Conservation (phyloP, 2,888 invertebrate species). For the Nebria salina region DNA sequence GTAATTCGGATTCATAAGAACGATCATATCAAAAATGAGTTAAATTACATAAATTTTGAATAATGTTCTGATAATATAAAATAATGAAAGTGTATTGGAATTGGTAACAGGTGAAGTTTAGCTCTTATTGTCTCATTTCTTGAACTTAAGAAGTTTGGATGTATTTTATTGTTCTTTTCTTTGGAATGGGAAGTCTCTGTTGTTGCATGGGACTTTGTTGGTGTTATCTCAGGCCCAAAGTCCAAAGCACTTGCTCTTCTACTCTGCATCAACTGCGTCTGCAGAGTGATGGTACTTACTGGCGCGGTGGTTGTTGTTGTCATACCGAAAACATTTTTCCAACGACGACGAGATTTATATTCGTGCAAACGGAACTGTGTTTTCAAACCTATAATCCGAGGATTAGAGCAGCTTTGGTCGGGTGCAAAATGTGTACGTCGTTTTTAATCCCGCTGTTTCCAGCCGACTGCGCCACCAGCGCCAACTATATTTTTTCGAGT, state of each 20-base stretch:
- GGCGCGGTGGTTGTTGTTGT: constrained; percentile 5
- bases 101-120: too few relatives aligned
- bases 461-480: constrained; percentile 35
- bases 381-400: constrained; percentile 47
- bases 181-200: neutral
- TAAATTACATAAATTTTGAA: too few relatives aligned
- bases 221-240: neutral
- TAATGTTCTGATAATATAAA: too few relatives aligned
- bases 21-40: too few relatives aligned
- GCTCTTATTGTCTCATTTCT: too few relatives aligned
- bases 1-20: too few relatives aligned
- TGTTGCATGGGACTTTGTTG: neutral
- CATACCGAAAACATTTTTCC: constrained; percentile 42
- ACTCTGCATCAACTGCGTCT: neutral
- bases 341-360: constrained; percentile 39
- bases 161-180: neutral
- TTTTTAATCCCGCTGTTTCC: constrained; percentile 46
- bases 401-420: constrained; percentile 45
- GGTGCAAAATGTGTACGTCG: constrained; percentile 47
- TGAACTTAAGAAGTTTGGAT: neutral
- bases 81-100: too few relatives aligned
- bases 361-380: constrained; percentile 46
- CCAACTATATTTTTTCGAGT: constrained; percentile 46
- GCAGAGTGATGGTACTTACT: neutral
- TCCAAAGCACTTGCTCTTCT: neutral